A percentile compares a stretch with the other conserved stretches of the same genome.
phyloP scores from a whole-genome alignment of 2,797 vertebrate genomes.

The Parambassis ranga region DNA sequence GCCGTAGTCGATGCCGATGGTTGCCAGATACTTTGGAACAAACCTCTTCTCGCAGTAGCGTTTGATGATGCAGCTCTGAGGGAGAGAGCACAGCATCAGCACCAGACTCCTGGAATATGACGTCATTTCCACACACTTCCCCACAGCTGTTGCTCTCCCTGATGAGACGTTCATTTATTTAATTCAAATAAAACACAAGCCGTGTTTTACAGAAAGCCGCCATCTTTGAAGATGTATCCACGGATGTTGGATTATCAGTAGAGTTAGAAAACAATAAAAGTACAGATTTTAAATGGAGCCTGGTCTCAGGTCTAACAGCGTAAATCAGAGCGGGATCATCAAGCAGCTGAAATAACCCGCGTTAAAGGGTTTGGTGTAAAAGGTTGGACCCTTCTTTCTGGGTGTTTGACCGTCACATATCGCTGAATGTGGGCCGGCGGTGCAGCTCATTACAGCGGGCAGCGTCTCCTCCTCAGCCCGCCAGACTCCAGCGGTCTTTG shows the following conservation, averaged over 20 bases:
- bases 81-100: background rate
- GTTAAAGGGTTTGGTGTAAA: too few species aligned
- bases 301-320: background rate
- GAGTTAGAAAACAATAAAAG: background rate
- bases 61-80: conserved; percentile 96
- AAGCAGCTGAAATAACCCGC: background rate
- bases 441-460: accelerated
- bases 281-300: background rate
- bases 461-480: background rate
- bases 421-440: too few species aligned
- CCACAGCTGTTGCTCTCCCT: background rate
- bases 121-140: too few species aligned
- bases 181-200: background rate
- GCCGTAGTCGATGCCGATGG: conserved; percentile 96
- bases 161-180: too few species aligned
- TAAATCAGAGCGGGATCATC: background rate
- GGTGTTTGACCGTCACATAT: too few species aligned
- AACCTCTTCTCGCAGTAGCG: conserved; percentile 97
- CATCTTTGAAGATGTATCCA: accelerated
- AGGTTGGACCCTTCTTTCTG: too few species aligned
- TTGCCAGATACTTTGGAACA: conserved; percentile 93
- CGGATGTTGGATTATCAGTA: accelerated
- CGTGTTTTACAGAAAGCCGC: background rate
- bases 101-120: background rate
- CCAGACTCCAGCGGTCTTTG: background rate